Base-by-base conservation (phyloP, 2,113 vertebrate genomes). In the Microtus pennsylvanicus region DNA sequence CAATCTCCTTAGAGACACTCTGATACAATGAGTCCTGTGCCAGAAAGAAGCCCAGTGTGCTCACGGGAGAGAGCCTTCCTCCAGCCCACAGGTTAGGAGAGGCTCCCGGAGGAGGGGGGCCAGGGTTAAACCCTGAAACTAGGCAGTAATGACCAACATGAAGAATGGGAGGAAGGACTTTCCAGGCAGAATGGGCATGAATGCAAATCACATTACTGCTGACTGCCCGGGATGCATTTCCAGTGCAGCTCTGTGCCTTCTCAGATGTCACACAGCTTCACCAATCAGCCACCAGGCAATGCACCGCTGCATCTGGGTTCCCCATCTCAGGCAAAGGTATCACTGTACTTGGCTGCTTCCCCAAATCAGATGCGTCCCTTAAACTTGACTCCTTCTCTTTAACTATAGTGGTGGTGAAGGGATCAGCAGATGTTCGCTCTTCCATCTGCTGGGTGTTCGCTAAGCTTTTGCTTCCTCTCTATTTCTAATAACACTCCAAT, bases 81-180 rank as follows among this genome's bases (percentile, higher is more conserved):
- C 19, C 52, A 86, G 38, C 22, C 74, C 7, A 0, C 45, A 81
- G n/a, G 45, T 89, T 88, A 94, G 22, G 13, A 61, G 65, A 67
- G 11, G 76, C 58, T 93, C 96, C 88, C 21, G 19, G 65, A 90
- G 95, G 13, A 87, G 0, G 17, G 74, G 21, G 81, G 55, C 55
- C 17, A 11, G 65, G 96, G 90, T 93, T 76, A 78, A 61, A 94
- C 85, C 90, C 87, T 94, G 67, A 93, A 96, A 92, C 77, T 8
- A 86, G 80, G 85, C 94, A 81, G 58, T 58, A 90, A 90, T 97
- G 92, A 94, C 76, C 47, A 82, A 72, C 78, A 95, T 94, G 95
- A 95, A 95, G 96, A 92, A 96, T 93, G 87, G 42, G 70, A 94
- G 76, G 90, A 94, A 97, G 76, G 70, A 67, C 89, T 96, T 72